Evolutionary conservation across 2,797 vertebrate species (phyloP).

Genomic region (Pseudomugil gertrudae): DNA sequence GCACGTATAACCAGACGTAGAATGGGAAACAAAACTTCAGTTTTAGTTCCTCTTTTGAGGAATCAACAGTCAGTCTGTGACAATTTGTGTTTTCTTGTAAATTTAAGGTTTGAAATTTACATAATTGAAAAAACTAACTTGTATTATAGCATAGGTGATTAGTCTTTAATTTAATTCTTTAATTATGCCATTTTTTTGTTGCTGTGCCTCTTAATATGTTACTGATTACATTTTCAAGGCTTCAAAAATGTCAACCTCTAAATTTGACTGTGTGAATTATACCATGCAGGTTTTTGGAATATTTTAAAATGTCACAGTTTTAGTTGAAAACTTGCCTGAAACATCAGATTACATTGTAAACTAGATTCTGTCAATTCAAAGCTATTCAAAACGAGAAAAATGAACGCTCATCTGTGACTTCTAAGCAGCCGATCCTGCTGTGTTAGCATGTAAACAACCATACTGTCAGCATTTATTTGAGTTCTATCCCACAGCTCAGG

Average conservation of each 20-base stretch:
- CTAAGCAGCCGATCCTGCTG: background rate
- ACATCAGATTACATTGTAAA: background rate
- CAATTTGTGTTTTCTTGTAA: no score
- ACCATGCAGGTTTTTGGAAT: background rate
- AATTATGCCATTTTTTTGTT: background rate
- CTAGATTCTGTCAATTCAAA: background rate
- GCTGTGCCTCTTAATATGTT: background rate
- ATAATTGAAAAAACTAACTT: no score
- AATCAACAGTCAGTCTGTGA: no score
- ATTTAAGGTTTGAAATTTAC: no score
- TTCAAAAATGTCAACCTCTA: background rate
- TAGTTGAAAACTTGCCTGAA: conserved; percentile 2
- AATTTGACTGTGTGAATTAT: background rate
- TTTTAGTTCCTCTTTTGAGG: no score
- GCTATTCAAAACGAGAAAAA: background rate
- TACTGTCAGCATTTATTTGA: conserved; percentile 4
- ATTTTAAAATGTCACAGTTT: background rate
- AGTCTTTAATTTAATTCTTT: background rate
- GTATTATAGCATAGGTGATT: no score
- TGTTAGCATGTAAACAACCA: background rate
- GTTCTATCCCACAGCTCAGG: background rate
- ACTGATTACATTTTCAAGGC: background rate
- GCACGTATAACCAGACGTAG: no score
- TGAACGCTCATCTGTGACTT: background rate
- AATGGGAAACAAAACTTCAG: no score